phyloP scores from a whole-genome alignment of 2,888 invertebrate genomes.

The Andrena fulva region DNA sequence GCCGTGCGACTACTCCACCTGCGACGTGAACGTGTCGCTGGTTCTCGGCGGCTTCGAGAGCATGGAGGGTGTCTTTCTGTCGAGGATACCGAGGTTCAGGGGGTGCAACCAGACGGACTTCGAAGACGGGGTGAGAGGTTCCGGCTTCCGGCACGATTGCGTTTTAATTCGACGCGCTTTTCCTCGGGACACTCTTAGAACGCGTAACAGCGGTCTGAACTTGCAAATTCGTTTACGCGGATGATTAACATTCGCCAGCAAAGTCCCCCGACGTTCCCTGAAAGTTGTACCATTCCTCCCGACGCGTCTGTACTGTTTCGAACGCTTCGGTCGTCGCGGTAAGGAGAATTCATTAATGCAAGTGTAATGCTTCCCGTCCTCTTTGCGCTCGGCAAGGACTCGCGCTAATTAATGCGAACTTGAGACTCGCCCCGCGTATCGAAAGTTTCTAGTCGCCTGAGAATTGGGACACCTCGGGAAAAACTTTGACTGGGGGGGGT shows the following conservation, averaged over 20 bases:
- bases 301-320: background rate
- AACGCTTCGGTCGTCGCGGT: background rate
- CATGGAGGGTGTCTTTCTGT: slow-evolving; percentile 76
- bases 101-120: slow-evolving; percentile 73
- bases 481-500: background rate
- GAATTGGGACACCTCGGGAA: background rate
- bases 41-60: slow-evolving; percentile 75
- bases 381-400: background rate
- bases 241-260: slow-evolving; percentile 17
- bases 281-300: background rate
- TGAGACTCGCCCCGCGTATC: background rate
- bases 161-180: background rate
- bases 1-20: slow-evolving; percentile 75
- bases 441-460: background rate
- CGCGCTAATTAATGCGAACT: slow-evolving; percentile 18
- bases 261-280: background rate
- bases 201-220: background rate
- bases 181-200: background rate
- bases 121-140: slow-evolving; percentile 57
- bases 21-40: slow-evolving; percentile 76
- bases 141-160: background rate
- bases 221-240: slow-evolving; percentile 22
- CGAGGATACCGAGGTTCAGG: slow-evolving; percentile 70
- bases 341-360: slow-evolving; percentile 13
- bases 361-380: background rate